Percentiles rank a stretch among this genome's conserved stretches.
phyloP scores from a whole-genome alignment of 1,140 invertebrate species.

The Drosophila punjabiensis region DNA sequence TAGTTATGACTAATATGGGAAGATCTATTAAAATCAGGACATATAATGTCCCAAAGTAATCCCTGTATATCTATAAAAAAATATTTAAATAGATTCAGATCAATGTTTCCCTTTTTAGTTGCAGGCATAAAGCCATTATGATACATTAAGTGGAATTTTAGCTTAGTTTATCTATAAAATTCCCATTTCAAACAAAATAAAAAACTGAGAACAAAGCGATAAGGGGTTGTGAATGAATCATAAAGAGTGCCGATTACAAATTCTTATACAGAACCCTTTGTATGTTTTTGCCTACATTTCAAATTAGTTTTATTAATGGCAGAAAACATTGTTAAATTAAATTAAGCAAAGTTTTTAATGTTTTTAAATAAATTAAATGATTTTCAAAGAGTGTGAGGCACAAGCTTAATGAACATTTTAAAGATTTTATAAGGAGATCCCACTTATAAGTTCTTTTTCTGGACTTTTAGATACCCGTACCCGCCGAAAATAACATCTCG shows the following conservation, averaged over 20 bases:
- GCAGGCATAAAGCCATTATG: not conserved
- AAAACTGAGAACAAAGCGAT: not conserved
- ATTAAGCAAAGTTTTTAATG: not conserved
- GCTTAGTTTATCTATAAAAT: not conserved
- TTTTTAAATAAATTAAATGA: too few relatives aligned
- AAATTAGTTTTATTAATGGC: not conserved
- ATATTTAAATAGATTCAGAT: not conserved
- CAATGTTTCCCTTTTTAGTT: not conserved
- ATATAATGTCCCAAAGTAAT: too few relatives aligned
- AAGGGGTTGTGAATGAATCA: slow-evolving; percentile 9
- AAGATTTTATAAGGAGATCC: not conserved
- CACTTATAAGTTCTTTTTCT: not conserved
- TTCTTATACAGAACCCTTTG: not conserved
- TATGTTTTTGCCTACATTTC: not conserved
- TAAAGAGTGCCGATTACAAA: not conserved
- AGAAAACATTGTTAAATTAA: not conserved
- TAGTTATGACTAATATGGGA: too few relatives aligned
- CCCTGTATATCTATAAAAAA: too few relatives aligned
- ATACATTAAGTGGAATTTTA: not conserved
- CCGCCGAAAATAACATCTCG: slow-evolving; percentile 89
- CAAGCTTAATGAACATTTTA: too few relatives aligned
- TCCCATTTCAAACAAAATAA: not conserved
- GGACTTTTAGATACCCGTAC: slow-evolving; percentile 88
- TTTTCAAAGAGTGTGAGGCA: too few relatives aligned
- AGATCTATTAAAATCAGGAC: too few relatives aligned